Evolutionary conservation across 2,113 vertebrate species (phyloP).

Genomic region (Anolis carolinensis): DNA sequence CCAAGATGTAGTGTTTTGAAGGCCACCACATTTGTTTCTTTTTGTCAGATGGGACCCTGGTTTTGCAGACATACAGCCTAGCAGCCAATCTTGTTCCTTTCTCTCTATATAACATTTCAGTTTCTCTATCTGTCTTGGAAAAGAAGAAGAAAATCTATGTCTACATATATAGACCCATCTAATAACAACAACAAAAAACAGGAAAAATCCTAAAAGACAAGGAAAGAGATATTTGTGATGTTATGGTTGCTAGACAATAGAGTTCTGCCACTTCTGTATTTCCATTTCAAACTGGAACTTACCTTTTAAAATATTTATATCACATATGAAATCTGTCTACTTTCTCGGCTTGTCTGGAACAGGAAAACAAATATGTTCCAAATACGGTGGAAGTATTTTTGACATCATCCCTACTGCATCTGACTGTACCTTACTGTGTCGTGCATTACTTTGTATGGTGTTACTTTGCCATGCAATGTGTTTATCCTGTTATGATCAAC

Average conservation of each 20-base stretch:
- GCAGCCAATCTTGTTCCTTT: no score
- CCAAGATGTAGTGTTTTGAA: no score
- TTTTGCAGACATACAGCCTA: no score
- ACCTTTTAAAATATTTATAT: no score
- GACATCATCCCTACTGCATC: not conserved
- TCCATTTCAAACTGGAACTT: not conserved
- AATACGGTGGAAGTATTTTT: not conserved
- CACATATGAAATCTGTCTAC: no score
- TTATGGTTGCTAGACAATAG: not conserved
- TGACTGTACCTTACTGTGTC: not conserved
- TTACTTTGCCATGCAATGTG: not conserved
- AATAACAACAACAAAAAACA: not conserved
- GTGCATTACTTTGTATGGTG: not conserved
- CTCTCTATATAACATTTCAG: no score
- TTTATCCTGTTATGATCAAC: constrained; percentile 1
- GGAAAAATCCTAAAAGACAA: not conserved
- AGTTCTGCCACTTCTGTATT: not conserved
- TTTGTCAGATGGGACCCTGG: no score
- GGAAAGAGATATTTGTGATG: not conserved
- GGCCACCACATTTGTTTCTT: no score
- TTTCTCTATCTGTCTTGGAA: no score
- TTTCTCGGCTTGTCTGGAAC: not conserved
- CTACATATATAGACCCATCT: not conserved
- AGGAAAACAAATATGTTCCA: no score
- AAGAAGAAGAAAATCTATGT: no score